Conservation (phyloP, 1,140 invertebrate species). For the Leptinotarsa lineolata region DNA sequence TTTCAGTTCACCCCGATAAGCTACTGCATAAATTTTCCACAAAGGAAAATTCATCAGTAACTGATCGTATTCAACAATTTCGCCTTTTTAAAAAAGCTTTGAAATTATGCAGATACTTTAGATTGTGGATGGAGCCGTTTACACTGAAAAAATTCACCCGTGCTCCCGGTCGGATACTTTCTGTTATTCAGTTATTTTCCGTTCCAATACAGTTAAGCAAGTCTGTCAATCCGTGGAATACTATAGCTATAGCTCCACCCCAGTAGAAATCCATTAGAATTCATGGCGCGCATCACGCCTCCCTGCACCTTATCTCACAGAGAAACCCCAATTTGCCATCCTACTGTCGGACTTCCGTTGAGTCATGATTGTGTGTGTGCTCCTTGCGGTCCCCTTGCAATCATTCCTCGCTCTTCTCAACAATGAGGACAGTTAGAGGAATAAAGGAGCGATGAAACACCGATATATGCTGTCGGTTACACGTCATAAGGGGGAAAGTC, state of each 20-base stretch:
- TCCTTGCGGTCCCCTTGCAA: conserved; percentile 4
- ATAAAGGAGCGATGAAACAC: conserved; percentile 3
- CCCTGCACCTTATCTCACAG: conserved; percentile 4
- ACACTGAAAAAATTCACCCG: no score
- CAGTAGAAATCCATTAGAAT: not conserved
- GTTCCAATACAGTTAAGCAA: not conserved
- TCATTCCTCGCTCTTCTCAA: not conserved
- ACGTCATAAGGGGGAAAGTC: not conserved
- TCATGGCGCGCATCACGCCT: conserved; percentile 7
- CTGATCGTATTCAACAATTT: no score
- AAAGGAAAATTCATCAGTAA: no score
- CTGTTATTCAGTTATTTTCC: not conserved
- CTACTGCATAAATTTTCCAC: no score
- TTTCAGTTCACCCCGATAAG: no score
- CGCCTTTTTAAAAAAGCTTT: no score
- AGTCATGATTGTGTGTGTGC: conserved; percentile 8
- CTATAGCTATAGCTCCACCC: not conserved
- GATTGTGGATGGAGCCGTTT: no score
- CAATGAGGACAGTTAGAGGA: not conserved
- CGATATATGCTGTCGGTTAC: conserved; percentile 7
- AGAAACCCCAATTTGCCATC: conserved; percentile 5
- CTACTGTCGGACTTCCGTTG: conserved; percentile 5
- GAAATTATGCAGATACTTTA: no score
- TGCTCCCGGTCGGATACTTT: not conserved
- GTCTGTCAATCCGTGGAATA: not conserved